phyloP scores from a whole-genome alignment of 1,140 invertebrate genomes.

The Macrobrachium nipponense region DNA sequence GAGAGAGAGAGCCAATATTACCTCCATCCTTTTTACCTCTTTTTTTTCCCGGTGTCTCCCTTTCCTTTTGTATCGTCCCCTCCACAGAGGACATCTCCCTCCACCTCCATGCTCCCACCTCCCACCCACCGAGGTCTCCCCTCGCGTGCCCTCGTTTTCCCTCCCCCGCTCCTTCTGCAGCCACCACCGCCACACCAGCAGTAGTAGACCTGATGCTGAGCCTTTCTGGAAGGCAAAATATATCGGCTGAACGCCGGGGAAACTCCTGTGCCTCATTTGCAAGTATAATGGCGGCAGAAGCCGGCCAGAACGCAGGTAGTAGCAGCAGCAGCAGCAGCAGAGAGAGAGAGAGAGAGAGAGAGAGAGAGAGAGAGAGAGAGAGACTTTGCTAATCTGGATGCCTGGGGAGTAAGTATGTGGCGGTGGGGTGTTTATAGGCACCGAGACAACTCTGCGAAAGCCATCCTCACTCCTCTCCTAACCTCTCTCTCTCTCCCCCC shows the following conservation, averaged over 20 bases:
- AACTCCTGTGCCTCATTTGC: constrained; percentile 4
- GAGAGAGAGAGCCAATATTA: no score
- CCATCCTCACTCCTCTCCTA: background rate
- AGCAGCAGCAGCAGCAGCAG: background rate
- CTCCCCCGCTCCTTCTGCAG: background rate
- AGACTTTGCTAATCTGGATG: background rate
- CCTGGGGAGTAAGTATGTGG: no score
- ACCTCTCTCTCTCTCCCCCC: background rate
- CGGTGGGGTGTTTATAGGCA: no score
- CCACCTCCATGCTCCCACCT: no score
- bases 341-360: background rate
- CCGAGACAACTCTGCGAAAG: no score
- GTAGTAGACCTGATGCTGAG: background rate
- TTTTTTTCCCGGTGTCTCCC: no score
- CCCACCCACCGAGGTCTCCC: background rate
- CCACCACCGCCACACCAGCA: background rate
- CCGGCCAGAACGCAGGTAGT: background rate
- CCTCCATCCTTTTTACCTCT: no score
- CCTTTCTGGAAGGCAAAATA: background rate
- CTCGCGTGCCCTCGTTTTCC: background rate
- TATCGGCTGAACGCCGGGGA: background rate
- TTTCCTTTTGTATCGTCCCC: no score
- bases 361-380: background rate
- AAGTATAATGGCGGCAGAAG: background rate
- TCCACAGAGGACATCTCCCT: no score